These are phyloP conservation scores for Arenaria interpres DNA, from an alignment of 2,113 vertebrate genomes.

Conservation along the genomic window DNA sequence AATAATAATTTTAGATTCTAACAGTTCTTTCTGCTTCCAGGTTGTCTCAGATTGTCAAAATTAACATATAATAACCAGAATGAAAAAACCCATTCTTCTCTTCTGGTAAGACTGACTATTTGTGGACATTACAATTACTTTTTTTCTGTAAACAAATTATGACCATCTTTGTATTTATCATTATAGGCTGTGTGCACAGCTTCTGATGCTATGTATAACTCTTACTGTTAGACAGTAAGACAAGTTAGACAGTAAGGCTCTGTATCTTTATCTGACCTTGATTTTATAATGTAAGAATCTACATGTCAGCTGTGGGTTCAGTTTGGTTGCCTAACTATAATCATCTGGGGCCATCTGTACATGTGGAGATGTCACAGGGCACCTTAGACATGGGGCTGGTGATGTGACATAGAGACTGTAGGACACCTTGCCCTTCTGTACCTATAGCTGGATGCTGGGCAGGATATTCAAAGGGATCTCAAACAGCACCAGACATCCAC, in stretches of 20 bases:
- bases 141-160: background rate
- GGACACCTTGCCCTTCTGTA: background rate
- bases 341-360: background rate
- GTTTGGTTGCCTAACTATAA: background rate
- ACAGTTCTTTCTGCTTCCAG: background rate
- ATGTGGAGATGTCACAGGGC: accelerated
- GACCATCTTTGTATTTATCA: background rate
- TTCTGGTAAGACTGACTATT: background rate
- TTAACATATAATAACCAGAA: background rate
- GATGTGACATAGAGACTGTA: background rate
- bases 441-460: background rate
- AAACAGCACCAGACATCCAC: background rate
- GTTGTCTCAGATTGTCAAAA: background rate
- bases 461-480: background rate
- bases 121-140: background rate
- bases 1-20: background rate
- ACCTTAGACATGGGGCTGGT: background rate
- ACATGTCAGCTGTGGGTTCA: background rate
- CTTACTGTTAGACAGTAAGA: background rate
- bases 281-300: background rate
- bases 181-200: background rate
- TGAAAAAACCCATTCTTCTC: background rate
- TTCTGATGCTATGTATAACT: background rate
- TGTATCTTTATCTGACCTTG: background rate
- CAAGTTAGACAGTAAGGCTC: background rate